These are phyloP conservation scores for Drepana arcuata DNA, from an alignment of 1,140 invertebrate species.

Conservation along the genomic window DNA sequence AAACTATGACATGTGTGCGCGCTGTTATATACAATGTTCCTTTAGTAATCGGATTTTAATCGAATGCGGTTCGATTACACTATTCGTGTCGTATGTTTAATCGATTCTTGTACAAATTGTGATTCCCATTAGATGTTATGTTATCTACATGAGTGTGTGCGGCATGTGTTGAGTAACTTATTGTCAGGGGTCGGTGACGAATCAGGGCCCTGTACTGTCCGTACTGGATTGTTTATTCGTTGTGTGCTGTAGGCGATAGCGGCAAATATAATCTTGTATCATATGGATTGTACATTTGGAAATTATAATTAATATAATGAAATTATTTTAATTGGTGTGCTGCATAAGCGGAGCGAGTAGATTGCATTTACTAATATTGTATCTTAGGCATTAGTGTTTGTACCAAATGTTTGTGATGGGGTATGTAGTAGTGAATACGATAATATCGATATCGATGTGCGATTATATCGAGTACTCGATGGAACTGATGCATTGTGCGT, in stretches of 20 bases:
- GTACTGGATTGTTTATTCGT: too few species aligned
- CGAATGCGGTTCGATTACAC: constrained; percentile 4
- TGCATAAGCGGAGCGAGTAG: constrained; percentile 37
- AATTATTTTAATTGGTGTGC: constrained; percentile 30
- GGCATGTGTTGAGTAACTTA: too few species aligned
- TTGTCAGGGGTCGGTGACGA: too few species aligned
- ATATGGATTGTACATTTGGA: constrained; percentile 38
- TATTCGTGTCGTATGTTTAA: not conserved
- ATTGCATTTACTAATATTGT: constrained; percentile 70
- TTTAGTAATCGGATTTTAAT: constrained; percentile 9
- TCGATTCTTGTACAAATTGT: constrained; percentile 8
- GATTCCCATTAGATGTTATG: too few species aligned
- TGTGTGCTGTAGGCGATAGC: constrained; percentile 8
- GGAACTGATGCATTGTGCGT: too few species aligned
- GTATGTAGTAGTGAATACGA: constrained; percentile 15
- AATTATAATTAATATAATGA: too few species aligned
- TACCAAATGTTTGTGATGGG: constrained; percentile 53
- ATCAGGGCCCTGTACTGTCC: too few species aligned
- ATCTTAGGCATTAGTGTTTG: constrained; percentile 56
- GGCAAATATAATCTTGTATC: constrained; percentile 15
- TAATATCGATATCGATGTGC: not conserved
- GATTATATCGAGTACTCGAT: too few species aligned
- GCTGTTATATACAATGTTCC: constrained; percentile 16
- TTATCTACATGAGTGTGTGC: too few species aligned
- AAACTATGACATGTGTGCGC: constrained; percentile 60